Base-by-base conservation (phyloP, 2,113 vertebrate genomes). In the Daboia siamensis region DNA sequence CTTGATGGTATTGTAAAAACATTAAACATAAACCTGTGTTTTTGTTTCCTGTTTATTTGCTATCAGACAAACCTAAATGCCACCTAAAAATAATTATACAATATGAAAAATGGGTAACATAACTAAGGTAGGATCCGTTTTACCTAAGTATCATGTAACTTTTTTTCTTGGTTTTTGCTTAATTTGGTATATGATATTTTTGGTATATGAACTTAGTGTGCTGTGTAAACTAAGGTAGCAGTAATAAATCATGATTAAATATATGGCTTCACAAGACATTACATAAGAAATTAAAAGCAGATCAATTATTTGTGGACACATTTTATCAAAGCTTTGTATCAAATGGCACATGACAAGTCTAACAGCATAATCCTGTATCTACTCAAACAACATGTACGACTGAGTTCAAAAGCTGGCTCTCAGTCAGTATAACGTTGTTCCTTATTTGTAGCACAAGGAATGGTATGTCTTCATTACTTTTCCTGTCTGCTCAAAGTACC, bases 61-160 rank as follows among this genome's bases (percentile, higher is more conserved):
- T 8, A 59, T n/a, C 7, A 94, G 39, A 56, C 85, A 26, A 88
- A 15, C 21, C 80, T 54, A 91, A 95, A 80, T 86, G 26, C 46
- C 92, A 90, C 11, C 64, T n/a, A 5, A 94, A 59, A 1, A 11
- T 1, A 92, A 96, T 91, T 21, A 91, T 55, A 56, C 1, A 1
- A 0, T 8, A 87, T 33, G 90, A 93, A 24, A 94, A 93, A 29
- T 23, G 64, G 94, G 85, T 57, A 11, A 93, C 15, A 69, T 0
- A 0, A 90, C 55, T 26, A 23, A 39, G 69, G 17, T 2, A 23
- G 39, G 15, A 33, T 2, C 39, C 33, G n/a, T 33, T 80, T 80
- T 21, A 80, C 33, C 33, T 9, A 80, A 80, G 17, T 44, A 44
- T 80, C 17, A 80, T 80, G 33, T 80, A 17, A 39, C 44, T 80